Conservation (phyloP, 53 echinoderm and acorn worm species). For the Luidia sarsii region DNA sequence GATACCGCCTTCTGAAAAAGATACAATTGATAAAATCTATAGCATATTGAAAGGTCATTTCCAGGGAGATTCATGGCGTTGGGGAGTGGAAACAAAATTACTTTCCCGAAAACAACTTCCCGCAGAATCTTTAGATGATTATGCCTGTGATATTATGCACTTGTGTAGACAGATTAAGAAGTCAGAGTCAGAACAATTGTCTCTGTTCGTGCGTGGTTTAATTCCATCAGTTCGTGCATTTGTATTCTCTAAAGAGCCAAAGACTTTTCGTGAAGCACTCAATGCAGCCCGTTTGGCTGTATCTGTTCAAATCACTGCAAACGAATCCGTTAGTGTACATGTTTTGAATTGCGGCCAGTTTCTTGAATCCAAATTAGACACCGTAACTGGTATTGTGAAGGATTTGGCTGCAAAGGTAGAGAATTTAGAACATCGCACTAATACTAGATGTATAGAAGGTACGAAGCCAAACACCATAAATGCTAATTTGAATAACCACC, state of each 20-base stretch:
- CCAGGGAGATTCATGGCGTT: constrained; percentile 24
- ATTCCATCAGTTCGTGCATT: constrained; percentile 19
- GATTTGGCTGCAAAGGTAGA: constrained; percentile 4
- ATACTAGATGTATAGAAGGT: too few species aligned
- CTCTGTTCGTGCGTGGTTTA: constrained; percentile 21
- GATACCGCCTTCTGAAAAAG: constrained; percentile 3
- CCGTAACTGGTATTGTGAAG: background rate
- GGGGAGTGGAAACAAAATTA: constrained; percentile 32
- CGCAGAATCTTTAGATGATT: constrained; percentile 23
- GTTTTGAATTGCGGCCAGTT: background rate
- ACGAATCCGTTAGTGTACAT: background rate
- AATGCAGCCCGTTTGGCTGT: constrained; percentile 22
- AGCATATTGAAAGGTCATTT: background rate
- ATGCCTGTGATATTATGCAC: constrained; percentile 40
- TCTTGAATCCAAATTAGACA: constrained; percentile 22
- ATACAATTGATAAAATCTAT: constrained; percentile 22
- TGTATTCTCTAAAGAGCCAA: constrained; percentile 18
- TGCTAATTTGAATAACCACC: too few species aligned
- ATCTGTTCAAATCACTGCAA: background rate
- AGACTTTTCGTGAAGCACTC: constrained; percentile 22
- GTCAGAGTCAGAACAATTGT: constrained; percentile 28
- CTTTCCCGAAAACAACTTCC: constrained; percentile 14
- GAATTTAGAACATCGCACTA: background rate
- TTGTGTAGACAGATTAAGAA: constrained; percentile 36
- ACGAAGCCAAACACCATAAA: too few species aligned